Conservation (phyloP, 1,140 invertebrate species). For the Asbolus verrucosus region DNA sequence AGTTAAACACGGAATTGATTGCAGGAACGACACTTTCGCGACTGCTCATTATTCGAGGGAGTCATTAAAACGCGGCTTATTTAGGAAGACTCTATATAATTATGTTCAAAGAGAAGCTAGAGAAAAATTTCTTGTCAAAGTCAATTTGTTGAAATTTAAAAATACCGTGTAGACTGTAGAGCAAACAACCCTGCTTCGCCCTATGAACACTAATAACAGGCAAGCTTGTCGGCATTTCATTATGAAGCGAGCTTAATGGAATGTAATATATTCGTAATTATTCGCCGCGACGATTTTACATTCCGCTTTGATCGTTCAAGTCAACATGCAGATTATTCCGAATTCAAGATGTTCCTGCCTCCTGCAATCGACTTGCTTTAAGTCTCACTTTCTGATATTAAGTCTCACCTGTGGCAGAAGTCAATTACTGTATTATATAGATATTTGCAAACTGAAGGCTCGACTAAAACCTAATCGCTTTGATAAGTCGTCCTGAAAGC, state of each 20-base stretch:
- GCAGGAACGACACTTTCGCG: background rate
- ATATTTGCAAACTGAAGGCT: conserved; percentile 1
- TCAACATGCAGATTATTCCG: conserved; percentile 45
- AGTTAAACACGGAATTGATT: too few relatives aligned
- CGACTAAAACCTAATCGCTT: conserved; percentile 11
- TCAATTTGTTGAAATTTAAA: conserved; percentile 32
- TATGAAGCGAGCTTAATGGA: conserved; percentile 48
- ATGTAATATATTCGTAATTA: conserved; percentile 50
- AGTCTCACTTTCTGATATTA: conserved; percentile 9
- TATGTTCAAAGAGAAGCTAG: conserved; percentile 27
- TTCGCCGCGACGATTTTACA: conserved; percentile 47
- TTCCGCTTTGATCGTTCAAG: conserved; percentile 47
- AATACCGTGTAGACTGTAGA: conserved; percentile 12
- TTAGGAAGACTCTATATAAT: conserved; percentile 1
- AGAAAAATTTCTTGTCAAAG: conserved; percentile 30
- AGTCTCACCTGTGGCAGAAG: conserved; percentile 9
- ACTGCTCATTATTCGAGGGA: background rate
- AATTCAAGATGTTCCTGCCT: conserved; percentile 13
- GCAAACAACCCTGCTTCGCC: conserved; percentile 26
- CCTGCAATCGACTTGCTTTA: conserved; percentile 10
- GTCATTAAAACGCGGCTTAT: conserved; percentile 2
- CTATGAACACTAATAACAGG: conserved; percentile 32
- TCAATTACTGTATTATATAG: conserved; percentile 27
- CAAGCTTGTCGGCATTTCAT: conserved; percentile 36
- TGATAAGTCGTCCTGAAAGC: background rate